A percentile compares a stretch with the other conserved stretches of the same genome.
phyloP scores from a whole-genome alignment of 2,113 vertebrate species.

The Pleuronectes platessa region DNA sequence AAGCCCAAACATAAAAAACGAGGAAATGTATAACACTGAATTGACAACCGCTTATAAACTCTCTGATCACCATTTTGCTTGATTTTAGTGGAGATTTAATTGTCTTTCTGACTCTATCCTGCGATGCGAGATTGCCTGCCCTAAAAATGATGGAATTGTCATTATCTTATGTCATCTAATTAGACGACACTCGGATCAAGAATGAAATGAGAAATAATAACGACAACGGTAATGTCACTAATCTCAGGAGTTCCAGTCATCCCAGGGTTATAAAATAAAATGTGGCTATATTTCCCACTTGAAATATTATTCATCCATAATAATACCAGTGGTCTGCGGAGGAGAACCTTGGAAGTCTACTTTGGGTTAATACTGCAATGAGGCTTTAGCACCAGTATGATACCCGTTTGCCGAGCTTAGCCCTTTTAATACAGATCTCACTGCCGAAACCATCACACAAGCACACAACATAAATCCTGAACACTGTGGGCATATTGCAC shows the following conservation, averaged over 20 bases:
- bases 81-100: too few relatives aligned
- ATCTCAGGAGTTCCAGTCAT: neutral
- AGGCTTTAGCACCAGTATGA: constrained; percentile 17
- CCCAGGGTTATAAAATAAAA: constrained; percentile 48
- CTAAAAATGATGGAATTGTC: too few relatives aligned
- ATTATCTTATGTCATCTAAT: too few relatives aligned
- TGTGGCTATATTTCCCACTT: too few relatives aligned
- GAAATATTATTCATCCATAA: neutral
- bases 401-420: constrained; percentile 24
- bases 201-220: neutral
- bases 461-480: constrained; percentile 38
- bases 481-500: constrained; percentile 31
- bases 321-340: constrained; percentile 1
- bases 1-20: neutral
- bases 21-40: neutral
- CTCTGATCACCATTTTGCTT: too few relatives aligned
- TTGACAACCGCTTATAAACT: neutral
- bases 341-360: neutral
- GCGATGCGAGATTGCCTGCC: too few relatives aligned
- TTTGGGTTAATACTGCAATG: constrained; percentile 27
- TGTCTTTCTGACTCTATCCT: too few relatives aligned
- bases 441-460: constrained; percentile 29
- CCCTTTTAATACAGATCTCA: constrained; percentile 35
- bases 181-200: too few relatives aligned
- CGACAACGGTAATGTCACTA: too few relatives aligned